Evolutionary conservation across 2,888 invertebrate genomes (phyloP), one percentile per base, ranked within the genome.

Genomic region (Lithosia quadra): DNA sequence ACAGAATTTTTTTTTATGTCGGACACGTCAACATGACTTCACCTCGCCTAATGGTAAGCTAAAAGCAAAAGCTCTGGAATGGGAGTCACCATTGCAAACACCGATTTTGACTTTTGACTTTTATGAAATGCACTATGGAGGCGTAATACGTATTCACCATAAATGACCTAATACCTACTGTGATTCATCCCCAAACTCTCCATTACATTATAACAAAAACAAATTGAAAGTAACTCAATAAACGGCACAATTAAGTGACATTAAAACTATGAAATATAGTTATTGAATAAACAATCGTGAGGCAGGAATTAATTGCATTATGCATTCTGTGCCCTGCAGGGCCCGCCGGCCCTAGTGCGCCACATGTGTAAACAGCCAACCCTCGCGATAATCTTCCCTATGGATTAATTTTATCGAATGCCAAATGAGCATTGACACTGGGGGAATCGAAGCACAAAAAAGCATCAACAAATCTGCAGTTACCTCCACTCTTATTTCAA

Each of bases 351-450:
- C 34, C 39, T 77, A 85, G 84, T 80, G 79, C 73, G 83, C 36
- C 75, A 90, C 90, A 90, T 92, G 92, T 90, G 92, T 90, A 91
- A 90, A 91, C 88, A 92, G 81, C 73, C 79, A 78, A 82, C 88
- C 88, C 89, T 87, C 85, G 82, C 84, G 84, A 86, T 89, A 88
- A 91, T 89, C 90, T 90, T 89, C 91, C 91, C 87, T 85, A 83
- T 83, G 90, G 93, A 93, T 93, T 94, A 92, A 93, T 93, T 92
- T 90, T 90, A 93, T 93, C 90, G 93, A 93, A 93, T 93, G 90
- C 88, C 91, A 93, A 95, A 95, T 93, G 93, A 94, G 94, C 90
- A 92, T 91, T 93, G 92, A 93, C 93, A 90, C 84, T 73, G 85
- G 89, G 88, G 89, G 86, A 87, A 89, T 85, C 81, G 85, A 85